Percentiles rank a stretch among this genome's conserved stretches.
phyloP scores from a whole-genome alignment of 2,797 vertebrate species.

The Yasuhikotakia modesta region DNA sequence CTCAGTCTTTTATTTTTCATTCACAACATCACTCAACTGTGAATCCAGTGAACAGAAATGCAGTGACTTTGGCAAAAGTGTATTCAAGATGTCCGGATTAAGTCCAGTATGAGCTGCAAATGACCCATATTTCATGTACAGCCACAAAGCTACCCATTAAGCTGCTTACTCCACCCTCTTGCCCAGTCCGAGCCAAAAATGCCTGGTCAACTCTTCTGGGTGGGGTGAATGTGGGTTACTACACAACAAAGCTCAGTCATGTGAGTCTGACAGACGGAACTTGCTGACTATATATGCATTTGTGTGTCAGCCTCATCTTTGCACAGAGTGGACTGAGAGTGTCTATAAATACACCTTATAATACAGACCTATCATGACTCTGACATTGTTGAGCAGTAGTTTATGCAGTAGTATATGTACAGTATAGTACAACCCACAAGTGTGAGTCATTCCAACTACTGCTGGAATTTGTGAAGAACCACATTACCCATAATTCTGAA shows the following conservation, averaged over 20 bases:
- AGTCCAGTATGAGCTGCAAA: background rate
- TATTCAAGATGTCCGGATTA: background rate
- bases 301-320: slow-evolving; percentile 31
- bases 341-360: background rate
- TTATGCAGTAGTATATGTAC: too few species aligned
- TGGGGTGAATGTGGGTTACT: slow-evolving; percentile 59
- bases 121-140: slow-evolving; percentile 29
- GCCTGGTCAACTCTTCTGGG: background rate
- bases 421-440: too few species aligned
- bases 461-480: too few species aligned
- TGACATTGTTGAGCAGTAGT: too few species aligned
- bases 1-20: background rate
- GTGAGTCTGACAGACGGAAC: slow-evolving; percentile 50
- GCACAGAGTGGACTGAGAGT: slow-evolving; percentile 15
- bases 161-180: slow-evolving; percentile 34
- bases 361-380: too few species aligned
- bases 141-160: slow-evolving; percentile 15
- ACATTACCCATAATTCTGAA: too few species aligned
- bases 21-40: background rate
- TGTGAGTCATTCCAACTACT: too few species aligned
- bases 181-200: slow-evolving; percentile 8
- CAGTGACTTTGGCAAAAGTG: background rate
- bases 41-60: background rate
- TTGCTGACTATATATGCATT: slow-evolving; percentile 6
- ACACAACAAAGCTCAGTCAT: slow-evolving; percentile 60